Evolutionary conservation across 2,888 invertebrate species (phyloP).

Genomic region (Eudiplozoon nipponicum): DNA sequence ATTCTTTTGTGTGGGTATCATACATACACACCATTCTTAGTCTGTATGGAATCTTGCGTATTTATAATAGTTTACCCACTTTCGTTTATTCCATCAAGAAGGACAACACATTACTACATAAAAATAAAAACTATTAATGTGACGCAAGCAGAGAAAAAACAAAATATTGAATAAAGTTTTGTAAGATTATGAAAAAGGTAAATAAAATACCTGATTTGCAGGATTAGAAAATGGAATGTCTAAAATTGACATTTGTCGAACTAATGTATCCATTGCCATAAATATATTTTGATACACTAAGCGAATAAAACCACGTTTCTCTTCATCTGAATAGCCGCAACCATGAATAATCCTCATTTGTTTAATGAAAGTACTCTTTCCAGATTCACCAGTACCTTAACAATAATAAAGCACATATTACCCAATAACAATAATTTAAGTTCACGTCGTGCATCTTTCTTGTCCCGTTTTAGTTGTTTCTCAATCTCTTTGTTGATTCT

Average conservation of each 20-base stretch:
- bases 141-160: no score
- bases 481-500: conserved; percentile 99
- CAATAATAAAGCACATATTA: conserved; percentile 41
- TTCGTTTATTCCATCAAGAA: no score
- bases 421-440: conserved; percentile 77
- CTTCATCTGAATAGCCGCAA: conserved; percentile 43
- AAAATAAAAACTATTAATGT: no score
- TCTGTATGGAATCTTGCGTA: no score
- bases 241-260: conserved; percentile 70
- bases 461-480: conserved; percentile 89
- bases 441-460: conserved; percentile 82
- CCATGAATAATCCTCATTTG: conserved; percentile 83
- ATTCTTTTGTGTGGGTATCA: no score
- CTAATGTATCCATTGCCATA: conserved; percentile 73
- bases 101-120: no score
- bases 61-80: no score
- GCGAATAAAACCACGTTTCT: conserved; percentile 54
- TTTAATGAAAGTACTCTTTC: conserved; percentile 39
- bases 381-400: conserved; percentile 48
- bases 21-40: no score
- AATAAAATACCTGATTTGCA: no score
- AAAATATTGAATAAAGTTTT: no score
- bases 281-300: conserved; percentile 79
- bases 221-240: conserved; percentile 36
- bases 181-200: no score